Conservation (phyloP, 1,140 invertebrate species). For the Yoshiicerus persimilis region DNA sequence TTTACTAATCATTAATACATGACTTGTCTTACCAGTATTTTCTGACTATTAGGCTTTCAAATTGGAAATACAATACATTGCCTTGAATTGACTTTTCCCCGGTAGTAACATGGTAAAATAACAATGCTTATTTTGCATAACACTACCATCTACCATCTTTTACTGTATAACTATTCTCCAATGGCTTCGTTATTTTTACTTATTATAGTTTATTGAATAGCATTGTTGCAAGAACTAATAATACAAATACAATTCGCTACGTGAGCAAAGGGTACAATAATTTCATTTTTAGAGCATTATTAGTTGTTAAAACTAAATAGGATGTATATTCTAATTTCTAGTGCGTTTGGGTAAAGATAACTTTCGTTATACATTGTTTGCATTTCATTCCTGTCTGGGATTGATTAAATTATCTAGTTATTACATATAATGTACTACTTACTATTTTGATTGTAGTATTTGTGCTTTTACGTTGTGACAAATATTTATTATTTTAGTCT, state of each 20-base stretch:
- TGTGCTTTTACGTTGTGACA: neutral
- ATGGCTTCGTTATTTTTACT: neutral
- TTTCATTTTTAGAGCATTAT: neutral
- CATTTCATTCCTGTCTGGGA: neutral
- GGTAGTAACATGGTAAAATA: neutral
- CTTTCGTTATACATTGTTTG: neutral
- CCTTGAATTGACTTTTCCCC: neutral
- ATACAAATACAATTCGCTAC: neutral
- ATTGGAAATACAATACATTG: neutral
- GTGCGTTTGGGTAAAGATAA: neutral
- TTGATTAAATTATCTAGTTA: neutral
- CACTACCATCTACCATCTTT: neutral
- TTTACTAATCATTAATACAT: neutral
- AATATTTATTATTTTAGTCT: neutral
- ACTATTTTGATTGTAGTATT: neutral
- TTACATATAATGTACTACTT: neutral
- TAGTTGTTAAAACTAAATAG: neutral
- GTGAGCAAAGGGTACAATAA: neutral
- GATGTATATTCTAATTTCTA: neutral
- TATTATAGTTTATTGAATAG: neutral
- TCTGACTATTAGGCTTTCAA: neutral
- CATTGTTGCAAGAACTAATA: neutral
- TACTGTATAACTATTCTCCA: neutral
- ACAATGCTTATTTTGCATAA: neutral
- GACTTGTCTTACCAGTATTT: neutral